Evolutionary conservation across 1,140 invertebrate genomes (phyloP).

Genomic region (Orius insidiosus): DNA sequence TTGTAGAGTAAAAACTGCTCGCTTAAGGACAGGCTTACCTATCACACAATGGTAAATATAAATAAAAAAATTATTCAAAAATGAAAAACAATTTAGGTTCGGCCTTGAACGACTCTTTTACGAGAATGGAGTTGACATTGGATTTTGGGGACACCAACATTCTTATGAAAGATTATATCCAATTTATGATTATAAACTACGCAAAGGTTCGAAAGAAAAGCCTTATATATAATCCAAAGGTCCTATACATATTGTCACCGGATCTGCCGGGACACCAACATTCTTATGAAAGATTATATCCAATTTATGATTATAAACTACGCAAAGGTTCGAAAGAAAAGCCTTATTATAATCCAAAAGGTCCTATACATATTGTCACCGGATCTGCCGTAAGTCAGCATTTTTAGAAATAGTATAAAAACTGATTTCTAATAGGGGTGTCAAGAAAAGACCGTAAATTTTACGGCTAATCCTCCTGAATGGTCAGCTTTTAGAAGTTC

Average conservation of each 20-base stretch:
- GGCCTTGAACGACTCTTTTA: conserved; percentile 71
- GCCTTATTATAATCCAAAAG: conserved; percentile 73
- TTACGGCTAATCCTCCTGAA: conserved; percentile 24
- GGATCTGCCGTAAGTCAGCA: conserved; percentile 61
- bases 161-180: conserved; percentile 60
- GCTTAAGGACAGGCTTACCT: conserved; percentile 49
- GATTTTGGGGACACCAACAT: conserved; percentile 91
- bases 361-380: conserved; percentile 82
- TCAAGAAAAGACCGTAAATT: conserved; percentile 28
- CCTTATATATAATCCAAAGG: conserved; percentile 77
- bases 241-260: conserved; percentile 84
- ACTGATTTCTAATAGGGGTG: conserved; percentile 32
- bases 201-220: conserved; percentile 20
- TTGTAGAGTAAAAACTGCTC: conserved; percentile 59
- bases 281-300: conserved; percentile 58
- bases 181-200: conserved; percentile 2
- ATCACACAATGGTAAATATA: conserved; percentile 8
- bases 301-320: conserved; percentile 68
- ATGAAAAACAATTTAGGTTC: conserved; percentile 20
- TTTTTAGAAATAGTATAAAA: conserved; percentile 47
- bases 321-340: conserved; percentile 62
- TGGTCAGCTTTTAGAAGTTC: conserved; percentile 75
- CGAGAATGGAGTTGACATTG: conserved; percentile 76
- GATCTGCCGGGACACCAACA: conserved; percentile 65
- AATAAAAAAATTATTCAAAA: neutral